Conservation (phyloP, 2,888 invertebrate species). For the Rotaria sp. region DNA sequence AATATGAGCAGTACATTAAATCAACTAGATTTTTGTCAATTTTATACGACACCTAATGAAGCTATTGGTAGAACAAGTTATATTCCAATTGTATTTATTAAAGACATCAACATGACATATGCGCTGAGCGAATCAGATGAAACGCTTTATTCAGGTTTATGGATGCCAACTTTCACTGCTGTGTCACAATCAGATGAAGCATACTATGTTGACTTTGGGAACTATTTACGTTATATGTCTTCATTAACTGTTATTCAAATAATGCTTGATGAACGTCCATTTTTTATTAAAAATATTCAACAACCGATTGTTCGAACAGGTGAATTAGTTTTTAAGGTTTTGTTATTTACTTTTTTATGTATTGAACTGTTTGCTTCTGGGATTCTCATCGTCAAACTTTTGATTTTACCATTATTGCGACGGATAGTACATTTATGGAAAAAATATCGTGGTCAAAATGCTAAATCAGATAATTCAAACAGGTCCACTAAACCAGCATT, state of each 20-base stretch:
- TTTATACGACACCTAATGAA: neutral
- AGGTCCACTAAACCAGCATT: neutral
- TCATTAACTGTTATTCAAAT: neutral
- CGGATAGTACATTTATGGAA: neutral
- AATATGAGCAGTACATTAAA: neutral
- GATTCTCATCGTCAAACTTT: neutral
- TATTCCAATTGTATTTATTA: neutral
- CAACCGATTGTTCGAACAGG: neutral
- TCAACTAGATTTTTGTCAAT: neutral
- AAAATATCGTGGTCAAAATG: neutral
- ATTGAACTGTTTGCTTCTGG: neutral
- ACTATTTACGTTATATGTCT: neutral
- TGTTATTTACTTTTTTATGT: neutral
- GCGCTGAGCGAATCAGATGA: neutral
- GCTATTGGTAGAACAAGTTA: neutral
- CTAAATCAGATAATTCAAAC: neutral
- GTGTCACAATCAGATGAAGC: neutral
- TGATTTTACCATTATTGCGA: neutral
- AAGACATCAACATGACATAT: neutral
- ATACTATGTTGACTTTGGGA: neutral
- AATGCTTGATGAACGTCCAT: neutral
- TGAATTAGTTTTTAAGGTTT: neutral
- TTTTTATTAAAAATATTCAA: constrained; percentile 13
- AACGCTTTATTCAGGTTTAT: neutral
- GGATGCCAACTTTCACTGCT: constrained; percentile 13